Evolutionary conservation across 2,113 vertebrate species (phyloP).

Genomic region (Mus pahari): DNA sequence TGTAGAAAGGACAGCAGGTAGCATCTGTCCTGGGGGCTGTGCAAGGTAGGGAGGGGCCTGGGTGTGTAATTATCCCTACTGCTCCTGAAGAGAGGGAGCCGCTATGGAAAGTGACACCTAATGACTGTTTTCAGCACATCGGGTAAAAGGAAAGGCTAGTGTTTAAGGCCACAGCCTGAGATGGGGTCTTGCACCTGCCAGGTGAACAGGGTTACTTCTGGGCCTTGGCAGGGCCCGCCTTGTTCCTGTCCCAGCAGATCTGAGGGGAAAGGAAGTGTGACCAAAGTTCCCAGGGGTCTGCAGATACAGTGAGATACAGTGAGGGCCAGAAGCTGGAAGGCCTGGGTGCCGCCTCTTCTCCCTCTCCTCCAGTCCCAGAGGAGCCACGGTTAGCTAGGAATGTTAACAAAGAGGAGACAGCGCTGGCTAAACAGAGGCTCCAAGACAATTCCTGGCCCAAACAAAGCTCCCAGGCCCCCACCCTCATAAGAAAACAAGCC

Average conservation of each 20-base stretch:
- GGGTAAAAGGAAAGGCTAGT: slow-evolving; percentile 81
- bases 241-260: background rate
- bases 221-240: slow-evolving; percentile 72
- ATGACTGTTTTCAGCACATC: slow-evolving; percentile 84
- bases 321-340: background rate
- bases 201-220: slow-evolving; percentile 85
- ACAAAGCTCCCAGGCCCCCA: slow-evolving; percentile 63
- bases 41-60: slow-evolving; percentile 72
- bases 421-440: slow-evolving; percentile 79
- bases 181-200: slow-evolving; percentile 84
- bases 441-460: slow-evolving; percentile 76
- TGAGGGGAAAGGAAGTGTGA: slow-evolving; percentile 57
- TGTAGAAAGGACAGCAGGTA: slow-evolving; percentile 82
- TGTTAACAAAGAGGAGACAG: slow-evolving; percentile 87
- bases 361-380: slow-evolving; percentile 83
- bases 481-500: slow-evolving; percentile 65
- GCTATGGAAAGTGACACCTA: slow-evolving; percentile 86
- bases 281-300: slow-evolving; percentile 57
- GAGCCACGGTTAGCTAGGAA: slow-evolving; percentile 84
- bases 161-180: slow-evolving; percentile 82
- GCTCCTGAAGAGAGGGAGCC: slow-evolving; percentile 70
- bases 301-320: too few species aligned
- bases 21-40: slow-evolving; percentile 83
- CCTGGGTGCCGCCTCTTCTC: slow-evolving; percentile 68
- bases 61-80: slow-evolving; percentile 85